Base-by-base conservation (phyloP, 2,888 invertebrate species). In the Cinara cedri region DNA sequence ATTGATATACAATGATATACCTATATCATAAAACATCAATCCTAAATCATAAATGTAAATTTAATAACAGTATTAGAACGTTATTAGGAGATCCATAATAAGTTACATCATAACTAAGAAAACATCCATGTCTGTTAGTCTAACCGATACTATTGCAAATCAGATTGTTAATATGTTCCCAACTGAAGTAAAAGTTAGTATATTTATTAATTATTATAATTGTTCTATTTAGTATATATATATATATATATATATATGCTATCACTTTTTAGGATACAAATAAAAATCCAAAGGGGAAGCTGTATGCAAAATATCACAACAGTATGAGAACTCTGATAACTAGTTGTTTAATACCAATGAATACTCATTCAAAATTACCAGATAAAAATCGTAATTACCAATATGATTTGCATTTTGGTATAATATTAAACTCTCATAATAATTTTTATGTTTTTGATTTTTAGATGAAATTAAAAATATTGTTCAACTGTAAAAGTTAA, bases 181-280 rank as follows among this genome's bases (percentile, higher is more conserved):
- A 71, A 16, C 71, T 6, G 71, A 71, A 71, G 44, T 71, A 57
- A 71, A 57, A 34, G 71, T 71, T 13, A 55, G 24, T 57, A 10
- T 9, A n/a, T n/a, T n/a, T 71, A 42, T 14, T 8, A 16, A 34
- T 16, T 62, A 62, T 62, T 26, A 26, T 62, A 34, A 2, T 16
- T 51, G n/a, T n/a, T n/a, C n/a, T n/a, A n/a, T n/a, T n/a, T n/a
- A n/a, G n/a, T n/a, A n/a, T n/a, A n/a, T n/a, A n/a, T n/a, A n/a
- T n/a, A 51, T n/a, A n/a, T n/a, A n/a, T n/a, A n/a, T n/a, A n/a
- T n/a, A n/a, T n/a, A n/a, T n/a, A n/a, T n/a, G n/a, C n/a, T n/a
- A n/a, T n/a, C n/a, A n/a, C n/a, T n/a, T n/a, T 51, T 51, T 19
- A 54, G 70, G 70, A 70, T 70, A 26, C 54, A 42, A 70, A 70